Percentiles rank a stretch among this genome's conserved stretches.
Evolutionary conservation across 1,140 invertebrate genomes (phyloP).

Genomic region (Scaptomyza montana): DNA sequence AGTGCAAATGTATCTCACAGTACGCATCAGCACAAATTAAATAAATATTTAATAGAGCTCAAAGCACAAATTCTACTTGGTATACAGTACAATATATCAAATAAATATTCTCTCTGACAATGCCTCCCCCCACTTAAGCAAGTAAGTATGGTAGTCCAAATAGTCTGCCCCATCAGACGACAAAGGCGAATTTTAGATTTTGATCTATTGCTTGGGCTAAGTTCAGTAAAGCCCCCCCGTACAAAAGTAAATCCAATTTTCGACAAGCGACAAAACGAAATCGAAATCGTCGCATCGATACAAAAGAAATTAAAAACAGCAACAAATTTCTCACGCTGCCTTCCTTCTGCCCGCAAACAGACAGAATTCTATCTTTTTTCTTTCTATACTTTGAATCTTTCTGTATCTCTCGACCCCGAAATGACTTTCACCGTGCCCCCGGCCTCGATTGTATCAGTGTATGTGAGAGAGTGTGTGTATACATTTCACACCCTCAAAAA

Average conservation of each 20-base stretch:
- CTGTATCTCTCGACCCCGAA: slow-evolving; percentile 65
- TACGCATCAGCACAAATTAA: slow-evolving; percentile 38
- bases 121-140: background rate
- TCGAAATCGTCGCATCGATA: slow-evolving; percentile 63
- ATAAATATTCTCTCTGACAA: slow-evolving; percentile 15
- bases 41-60: slow-evolving; percentile 65
- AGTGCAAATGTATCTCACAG: slow-evolving; percentile 62
- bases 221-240: slow-evolving; percentile 28
- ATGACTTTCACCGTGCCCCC: slow-evolving; percentile 65
- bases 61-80: slow-evolving; percentile 6
- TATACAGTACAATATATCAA: slow-evolving; percentile 8
- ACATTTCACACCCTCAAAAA: slow-evolving; percentile 81
- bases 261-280: slow-evolving; percentile 44
- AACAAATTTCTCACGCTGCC: slow-evolving; percentile 75
- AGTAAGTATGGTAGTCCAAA: slow-evolving; percentile 5
- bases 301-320: slow-evolving; percentile 76
- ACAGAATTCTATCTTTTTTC: slow-evolving; percentile 22
- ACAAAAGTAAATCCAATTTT: slow-evolving; percentile 59
- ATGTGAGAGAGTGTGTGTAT: slow-evolving; percentile 50
- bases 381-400: slow-evolving; percentile 40
- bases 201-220: slow-evolving; percentile 54
- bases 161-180: slow-evolving; percentile 3
- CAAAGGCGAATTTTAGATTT: slow-evolving; percentile 35
- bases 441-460: slow-evolving; percentile 1
- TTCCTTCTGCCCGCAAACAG: slow-evolving; percentile 18